Base-by-base conservation (phyloP, 1,140 invertebrate genomes). In the Laodelphax striatellus region DNA sequence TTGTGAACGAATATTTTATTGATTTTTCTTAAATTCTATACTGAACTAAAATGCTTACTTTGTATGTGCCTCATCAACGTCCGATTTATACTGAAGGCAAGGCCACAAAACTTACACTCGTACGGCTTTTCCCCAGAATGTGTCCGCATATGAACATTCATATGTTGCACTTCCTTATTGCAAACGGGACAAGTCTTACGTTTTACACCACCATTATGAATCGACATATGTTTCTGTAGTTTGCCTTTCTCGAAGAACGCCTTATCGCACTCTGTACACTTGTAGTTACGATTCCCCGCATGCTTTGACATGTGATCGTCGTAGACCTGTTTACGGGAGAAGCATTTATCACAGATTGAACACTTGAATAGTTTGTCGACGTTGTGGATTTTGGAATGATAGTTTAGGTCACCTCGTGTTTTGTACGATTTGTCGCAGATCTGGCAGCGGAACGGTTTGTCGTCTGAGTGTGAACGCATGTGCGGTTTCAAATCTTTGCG, bases 401-500 rank as follows among this genome's bases (percentile, higher is more conserved):
- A 43, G 57, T 62, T 62, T 8, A 62, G 52, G 52, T 62, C 57
- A 16, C 60, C 46, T 11, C 43, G 6, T 34, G 42, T 62, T 55
- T 62, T 62, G 41, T 57, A 70, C 14, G 55, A 57, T 60, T 69
- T 69, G n/a, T 62, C 85, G 74, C 90, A 94, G 71, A 87, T 84
- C 73, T 88, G 84, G 73, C 86, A 90, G 66, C 84, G 79, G 73
- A 83, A 86, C 60, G 83, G 83, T 57, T 76, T 77, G 66, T 77
- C 76, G 65, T 75, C 76, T 8, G 77, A 77, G 70, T 88, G 86
- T 43, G 85, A 85, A 56, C 84, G 77, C 82, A 87, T 84, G 72
- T 87, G 84, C 71, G 85, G 86, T 60, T 82, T 79, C 67, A 86
- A 77, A 75, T 87, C 84, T 71, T 86, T 84, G 72, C 85, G 86